phyloP scores from a whole-genome alignment of 2,888 invertebrate genomes.

The Prenolepis imparis region DNA sequence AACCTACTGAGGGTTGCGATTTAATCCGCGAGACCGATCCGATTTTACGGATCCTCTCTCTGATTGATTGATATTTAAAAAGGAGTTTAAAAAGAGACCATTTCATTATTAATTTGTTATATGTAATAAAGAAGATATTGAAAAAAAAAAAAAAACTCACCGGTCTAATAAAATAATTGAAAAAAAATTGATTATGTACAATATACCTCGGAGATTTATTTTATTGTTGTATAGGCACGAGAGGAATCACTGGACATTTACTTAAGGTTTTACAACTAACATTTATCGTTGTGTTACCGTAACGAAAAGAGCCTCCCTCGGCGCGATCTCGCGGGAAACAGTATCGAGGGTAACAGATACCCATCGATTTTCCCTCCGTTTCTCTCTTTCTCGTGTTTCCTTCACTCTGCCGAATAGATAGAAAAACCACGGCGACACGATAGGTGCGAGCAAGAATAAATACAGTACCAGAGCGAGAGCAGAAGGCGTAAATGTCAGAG shows the following conservation, averaged over 20 bases:
- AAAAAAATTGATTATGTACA: not conserved
- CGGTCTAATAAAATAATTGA: not conserved
- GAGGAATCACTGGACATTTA: not conserved
- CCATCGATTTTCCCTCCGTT: conserved; percentile 34
- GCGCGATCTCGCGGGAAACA: conserved; percentile 16
- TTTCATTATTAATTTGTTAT: too few species aligned
- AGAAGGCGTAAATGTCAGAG: conserved; percentile 47
- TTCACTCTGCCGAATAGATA: conserved; percentile 30
- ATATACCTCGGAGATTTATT: not conserved
- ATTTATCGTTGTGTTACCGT: conserved; percentile 4
- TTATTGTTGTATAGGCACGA: not conserved
- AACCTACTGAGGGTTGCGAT: not conserved
- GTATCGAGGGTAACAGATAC: conserved; percentile 31
- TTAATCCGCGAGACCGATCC: not conserved
- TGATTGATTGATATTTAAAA: not conserved
- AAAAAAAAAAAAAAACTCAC: not conserved
- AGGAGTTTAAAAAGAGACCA: not conserved
- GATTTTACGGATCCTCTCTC: not conserved
- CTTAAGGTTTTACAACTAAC: not conserved
- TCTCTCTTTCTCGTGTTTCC: not conserved
- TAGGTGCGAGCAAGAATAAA: conserved; percentile 36
- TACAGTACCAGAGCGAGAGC: conserved; percentile 7
- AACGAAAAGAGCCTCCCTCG: conserved; percentile 23
- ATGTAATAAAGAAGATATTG: not conserved
- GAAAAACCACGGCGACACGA: conserved; percentile 18